These are phyloP conservation scores for Agrotis exclamationis DNA, from an alignment of 2,888 invertebrate species.

Conservation along the genomic window DNA sequence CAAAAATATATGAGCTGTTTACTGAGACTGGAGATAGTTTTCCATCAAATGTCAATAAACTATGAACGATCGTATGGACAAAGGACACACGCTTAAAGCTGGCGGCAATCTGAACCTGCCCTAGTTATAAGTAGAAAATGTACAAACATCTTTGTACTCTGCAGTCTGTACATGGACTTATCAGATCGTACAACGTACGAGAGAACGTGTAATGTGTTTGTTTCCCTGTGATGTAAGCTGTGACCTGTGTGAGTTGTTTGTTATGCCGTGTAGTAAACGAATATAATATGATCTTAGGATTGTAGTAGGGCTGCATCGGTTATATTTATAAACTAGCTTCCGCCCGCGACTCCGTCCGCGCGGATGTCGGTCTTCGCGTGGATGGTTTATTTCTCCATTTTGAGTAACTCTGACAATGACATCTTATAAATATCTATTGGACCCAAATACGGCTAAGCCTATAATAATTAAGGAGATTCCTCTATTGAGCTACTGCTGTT, in stretches of 20 bases:
- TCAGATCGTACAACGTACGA: not conserved
- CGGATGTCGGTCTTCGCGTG: too few species aligned
- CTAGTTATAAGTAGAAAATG: constrained; percentile 5
- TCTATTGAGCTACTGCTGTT: too few species aligned
- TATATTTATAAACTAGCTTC: not conserved
- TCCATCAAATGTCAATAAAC: constrained; percentile 42
- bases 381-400: too few species aligned
- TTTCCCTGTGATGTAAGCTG: not conserved
- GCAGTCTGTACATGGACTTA: constrained; percentile 16
- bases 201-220: not conserved
- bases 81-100: constrained; percentile 5
- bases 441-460: too few species aligned
- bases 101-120: constrained; percentile 1
- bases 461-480: too few species aligned
- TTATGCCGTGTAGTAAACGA: not conserved
- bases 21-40: constrained; percentile 24
- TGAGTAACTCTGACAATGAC: too few species aligned
- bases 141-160: not conserved
- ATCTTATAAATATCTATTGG: too few species aligned
- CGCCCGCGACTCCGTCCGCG: too few species aligned
- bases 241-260: not conserved
- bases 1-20: not conserved
- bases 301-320: too few species aligned
- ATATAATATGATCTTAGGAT: not conserved
- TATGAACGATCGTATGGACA: constrained; percentile 29